Evolutionary conservation across 2,797 vertebrate species (phyloP).

Genomic region (Trachops cirrhosus): DNA sequence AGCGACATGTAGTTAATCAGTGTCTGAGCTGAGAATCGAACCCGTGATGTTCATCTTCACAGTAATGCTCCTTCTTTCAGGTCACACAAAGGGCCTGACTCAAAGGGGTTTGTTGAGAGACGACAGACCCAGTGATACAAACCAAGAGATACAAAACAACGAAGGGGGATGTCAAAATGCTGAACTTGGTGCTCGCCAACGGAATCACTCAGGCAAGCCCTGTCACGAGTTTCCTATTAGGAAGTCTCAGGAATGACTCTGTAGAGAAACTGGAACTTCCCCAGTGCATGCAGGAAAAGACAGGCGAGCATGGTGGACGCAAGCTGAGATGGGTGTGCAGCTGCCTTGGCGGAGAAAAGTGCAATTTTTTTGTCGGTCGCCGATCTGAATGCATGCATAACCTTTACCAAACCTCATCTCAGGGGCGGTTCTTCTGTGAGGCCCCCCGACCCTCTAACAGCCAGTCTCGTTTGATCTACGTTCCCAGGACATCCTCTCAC

Average conservation of each 20-base stretch:
- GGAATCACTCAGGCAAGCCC: background rate
- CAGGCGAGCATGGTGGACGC: background rate
- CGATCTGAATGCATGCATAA: background rate
- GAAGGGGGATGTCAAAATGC: background rate
- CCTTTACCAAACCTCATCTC: background rate
- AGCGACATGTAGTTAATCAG: background rate
- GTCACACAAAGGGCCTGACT: background rate
- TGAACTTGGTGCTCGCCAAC: background rate
- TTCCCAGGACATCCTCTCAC: background rate
- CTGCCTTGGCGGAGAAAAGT: fast-evolving
- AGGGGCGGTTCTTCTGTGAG: background rate
- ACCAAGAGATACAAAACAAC: background rate
- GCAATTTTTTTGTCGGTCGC: background rate
- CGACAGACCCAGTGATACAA: background rate
- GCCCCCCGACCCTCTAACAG: background rate
- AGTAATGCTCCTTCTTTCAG: background rate
- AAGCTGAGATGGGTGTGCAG: too few species aligned
- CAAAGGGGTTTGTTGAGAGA: background rate
- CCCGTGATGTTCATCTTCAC: background rate
- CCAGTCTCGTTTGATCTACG: background rate
- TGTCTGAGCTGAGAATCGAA: background rate
- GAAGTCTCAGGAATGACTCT: background rate
- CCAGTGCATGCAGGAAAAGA: background rate
- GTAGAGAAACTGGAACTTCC: background rate
- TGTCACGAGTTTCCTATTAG: background rate